Evolutionary conservation across 2,797 vertebrate species (phyloP), one percentile per base, ranked within the genome.

Genomic region (Netta rufina): DNA sequence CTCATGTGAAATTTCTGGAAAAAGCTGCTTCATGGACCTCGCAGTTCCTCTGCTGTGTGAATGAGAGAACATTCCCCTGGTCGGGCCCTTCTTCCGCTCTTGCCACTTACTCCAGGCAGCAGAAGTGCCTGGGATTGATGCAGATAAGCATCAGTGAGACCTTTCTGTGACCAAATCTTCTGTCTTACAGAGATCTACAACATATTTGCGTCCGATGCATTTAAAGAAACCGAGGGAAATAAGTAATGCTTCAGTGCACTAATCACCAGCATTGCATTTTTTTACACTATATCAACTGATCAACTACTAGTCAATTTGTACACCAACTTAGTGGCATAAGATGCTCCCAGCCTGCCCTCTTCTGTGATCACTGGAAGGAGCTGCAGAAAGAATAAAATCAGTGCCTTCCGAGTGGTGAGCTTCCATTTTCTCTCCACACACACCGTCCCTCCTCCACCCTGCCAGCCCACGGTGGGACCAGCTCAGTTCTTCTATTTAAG

Each of bases 51-150:
- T 51, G 0, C n/a, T 57, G 67, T 47, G 19, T 6, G 54, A 89
- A 76, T 49, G 72, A 91, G 67, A 72, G 69, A 77, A 49, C 77
- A 4, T n/a, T 83, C 90, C 64, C 89, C 90, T 85, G 86, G 66
- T 25, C 72, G 15, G 0, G 5, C 75, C 70, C 39, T 8, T 88
- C 58, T 39, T 81, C 70, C 1, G 8, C 70, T 91, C 67, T 10
- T 24, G n/a, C 54, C 87, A 30, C 82, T 93, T 87, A 58, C 89
- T 84, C 71, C 64, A 53, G 57, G 74, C 87, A 87, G 64, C 77
- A 81, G 90, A 79, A 93, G 54, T 20, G 43, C 74, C 45, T 1
- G 1, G 36, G 74, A 92, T 87, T 6, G 13, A 95, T 88, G 51
- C 33, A 41, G 33, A 27, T n/a, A 60, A 90, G 76, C 65, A 73